Evolutionary conservation across 1,140 invertebrate species (phyloP).

Genomic region (Drosophila navojoa): DNA sequence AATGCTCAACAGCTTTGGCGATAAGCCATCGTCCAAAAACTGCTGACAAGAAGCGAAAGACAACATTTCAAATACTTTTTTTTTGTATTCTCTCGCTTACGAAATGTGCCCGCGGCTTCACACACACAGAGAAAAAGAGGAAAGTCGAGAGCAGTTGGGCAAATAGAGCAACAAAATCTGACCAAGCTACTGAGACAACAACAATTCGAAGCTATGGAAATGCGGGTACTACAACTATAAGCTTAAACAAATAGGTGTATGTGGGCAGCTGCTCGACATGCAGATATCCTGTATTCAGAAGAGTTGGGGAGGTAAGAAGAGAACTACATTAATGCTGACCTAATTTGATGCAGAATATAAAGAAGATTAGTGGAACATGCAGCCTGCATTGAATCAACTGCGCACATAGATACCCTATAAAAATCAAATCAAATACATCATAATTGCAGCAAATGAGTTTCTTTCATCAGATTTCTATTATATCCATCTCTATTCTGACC

Average conservation of each 20-base stretch:
- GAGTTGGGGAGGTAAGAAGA: no score
- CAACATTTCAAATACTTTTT: slow-evolving; percentile 26
- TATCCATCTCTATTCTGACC: background rate
- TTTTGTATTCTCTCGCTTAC: background rate
- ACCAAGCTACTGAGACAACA: slow-evolving; percentile 15
- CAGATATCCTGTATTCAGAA: background rate
- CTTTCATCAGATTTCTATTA: background rate
- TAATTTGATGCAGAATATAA: no score
- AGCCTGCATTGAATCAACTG: no score
- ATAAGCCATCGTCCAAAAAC: slow-evolving; percentile 31
- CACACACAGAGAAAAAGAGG: background rate
- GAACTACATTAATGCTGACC: no score
- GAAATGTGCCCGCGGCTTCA: slow-evolving; percentile 18
- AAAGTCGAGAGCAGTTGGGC: slow-evolving; percentile 5
- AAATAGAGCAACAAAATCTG: slow-evolving; percentile 3
- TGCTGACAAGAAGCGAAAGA: slow-evolving; percentile 27
- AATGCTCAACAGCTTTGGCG: slow-evolving; percentile 28
- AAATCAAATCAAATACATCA: background rate
- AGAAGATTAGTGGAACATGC: no score
- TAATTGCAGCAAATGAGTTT: no score
- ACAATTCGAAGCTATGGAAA: slow-evolving; percentile 20
- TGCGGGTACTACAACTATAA: slow-evolving; percentile 30
- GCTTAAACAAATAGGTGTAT: slow-evolving; percentile 15
- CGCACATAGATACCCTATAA: no score
- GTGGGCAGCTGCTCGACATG: background rate